These are phyloP conservation scores for Heliangelus exortis DNA, from an alignment of 2,797 vertebrate genomes.

Conservation along the genomic window DNA sequence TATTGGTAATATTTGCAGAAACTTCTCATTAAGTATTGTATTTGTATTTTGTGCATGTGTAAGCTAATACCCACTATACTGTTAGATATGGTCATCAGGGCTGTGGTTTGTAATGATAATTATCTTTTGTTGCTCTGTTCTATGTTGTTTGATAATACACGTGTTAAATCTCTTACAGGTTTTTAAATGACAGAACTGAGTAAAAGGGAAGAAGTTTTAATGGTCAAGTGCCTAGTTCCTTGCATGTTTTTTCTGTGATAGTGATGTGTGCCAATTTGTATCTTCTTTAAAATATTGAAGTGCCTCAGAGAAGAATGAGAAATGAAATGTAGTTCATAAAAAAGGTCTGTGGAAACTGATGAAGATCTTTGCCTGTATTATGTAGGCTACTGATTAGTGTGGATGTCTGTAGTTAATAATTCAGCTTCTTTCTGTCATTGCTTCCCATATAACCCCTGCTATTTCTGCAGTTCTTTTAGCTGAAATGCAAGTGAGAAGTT, in stretches of 20 bases:
- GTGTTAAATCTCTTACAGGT: background rate
- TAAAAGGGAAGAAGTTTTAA: background rate
- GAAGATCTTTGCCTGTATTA: background rate
- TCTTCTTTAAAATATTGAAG: background rate
- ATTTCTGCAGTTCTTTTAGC: background rate
- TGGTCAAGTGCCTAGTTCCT: background rate
- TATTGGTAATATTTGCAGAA: background rate
- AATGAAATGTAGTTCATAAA: background rate
- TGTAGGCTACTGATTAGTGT: background rate
- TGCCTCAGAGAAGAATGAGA: background rate
- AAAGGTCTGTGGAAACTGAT: background rate
- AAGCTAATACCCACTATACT: background rate
- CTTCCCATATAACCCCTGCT: background rate
- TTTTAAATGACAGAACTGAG: background rate
- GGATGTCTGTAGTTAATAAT: background rate
- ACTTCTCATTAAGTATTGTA: background rate
- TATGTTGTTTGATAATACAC: background rate
- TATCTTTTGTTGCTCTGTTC: background rate
- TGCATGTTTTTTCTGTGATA: background rate
- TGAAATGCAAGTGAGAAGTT: background rate
- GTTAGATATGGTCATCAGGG: background rate
- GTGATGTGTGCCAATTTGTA: background rate
- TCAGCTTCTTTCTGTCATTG: background rate
- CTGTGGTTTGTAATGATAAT: background rate
- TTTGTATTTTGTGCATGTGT: slow-evolving; percentile 6